phyloP scores from a whole-genome alignment of 1,140 invertebrate genomes.

The Condylostylus longicornis region DNA sequence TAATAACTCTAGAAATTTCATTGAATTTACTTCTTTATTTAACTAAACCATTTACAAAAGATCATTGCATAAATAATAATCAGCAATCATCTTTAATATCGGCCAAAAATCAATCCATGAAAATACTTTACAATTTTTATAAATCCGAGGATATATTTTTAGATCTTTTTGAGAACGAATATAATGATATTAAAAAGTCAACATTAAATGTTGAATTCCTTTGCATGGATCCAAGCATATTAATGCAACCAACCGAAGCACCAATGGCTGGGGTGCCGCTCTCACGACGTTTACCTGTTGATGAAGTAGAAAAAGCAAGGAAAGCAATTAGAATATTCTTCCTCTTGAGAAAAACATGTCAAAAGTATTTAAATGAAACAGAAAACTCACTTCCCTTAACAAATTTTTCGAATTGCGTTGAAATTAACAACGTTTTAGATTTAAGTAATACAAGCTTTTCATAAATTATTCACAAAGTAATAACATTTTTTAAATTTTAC shows the following conservation, averaged over 20 bases:
- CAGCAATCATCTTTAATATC: conserved; percentile 40
- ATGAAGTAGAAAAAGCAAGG: conserved; percentile 86
- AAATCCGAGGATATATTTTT: conserved; percentile 98
- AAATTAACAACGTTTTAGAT: conserved; percentile 83
- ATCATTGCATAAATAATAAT: conserved; percentile 34
- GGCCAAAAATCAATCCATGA: conserved; percentile 71
- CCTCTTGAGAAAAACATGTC: conserved; percentile 67
- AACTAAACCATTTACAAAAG: conserved; percentile 34
- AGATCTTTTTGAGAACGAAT: conserved; percentile 98
- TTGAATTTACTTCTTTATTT: conserved; percentile 57
- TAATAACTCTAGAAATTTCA: conserved; percentile 82
- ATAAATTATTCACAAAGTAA: not conserved
- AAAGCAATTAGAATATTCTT: conserved; percentile 91
- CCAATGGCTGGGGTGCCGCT: conserved; percentile 94
- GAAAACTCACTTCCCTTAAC: conserved; percentile 86
- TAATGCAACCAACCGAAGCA: conserved; percentile 90
- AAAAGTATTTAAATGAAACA: conserved; percentile 62
- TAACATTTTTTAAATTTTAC: conserved; percentile 18
- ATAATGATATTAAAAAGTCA: conserved; percentile 75
- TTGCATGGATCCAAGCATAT: conserved; percentile 91
- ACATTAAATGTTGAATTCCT: conserved; percentile 83
- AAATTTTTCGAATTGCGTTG: conserved; percentile 74
- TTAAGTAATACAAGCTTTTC: conserved; percentile 53
- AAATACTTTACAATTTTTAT: conserved; percentile 80
- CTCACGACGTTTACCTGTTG: conserved; percentile 85